A percentile compares a stretch with the other conserved stretches of the same genome.
phyloP scores from a whole-genome alignment of 2,888 invertebrate genomes.

The Tetragonula carbonaria region DNA sequence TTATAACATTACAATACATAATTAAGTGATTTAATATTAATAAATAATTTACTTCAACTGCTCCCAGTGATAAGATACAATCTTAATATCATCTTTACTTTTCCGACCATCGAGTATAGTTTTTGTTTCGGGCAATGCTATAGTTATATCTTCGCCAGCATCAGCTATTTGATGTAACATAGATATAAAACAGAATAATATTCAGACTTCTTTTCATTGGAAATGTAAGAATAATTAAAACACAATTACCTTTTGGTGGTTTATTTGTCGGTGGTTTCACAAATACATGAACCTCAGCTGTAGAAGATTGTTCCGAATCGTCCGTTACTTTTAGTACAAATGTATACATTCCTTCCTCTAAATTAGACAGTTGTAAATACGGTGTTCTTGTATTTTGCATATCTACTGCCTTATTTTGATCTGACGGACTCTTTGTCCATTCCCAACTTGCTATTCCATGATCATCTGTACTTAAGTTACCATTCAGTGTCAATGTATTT shows the following conservation, averaged over 20 bases:
- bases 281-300: constrained; percentile 95
- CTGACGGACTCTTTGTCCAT: constrained; percentile 96
- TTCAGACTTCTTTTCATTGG: background rate
- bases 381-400: constrained; percentile 98
- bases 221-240: background rate
- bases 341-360: constrained; percentile 97
- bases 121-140: constrained; percentile 94
- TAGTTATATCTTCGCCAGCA: constrained; percentile 86
- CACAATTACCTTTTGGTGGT: constrained; percentile 88
- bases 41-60: constrained; percentile 86
- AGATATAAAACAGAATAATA: constrained; percentile 23
- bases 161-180: constrained; percentile 82
- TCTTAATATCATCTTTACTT: constrained; percentile 93
- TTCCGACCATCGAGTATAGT: constrained; percentile 91
- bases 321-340: constrained; percentile 97
- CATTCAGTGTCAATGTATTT: constrained; percentile 93
- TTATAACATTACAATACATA: constrained; percentile 16
- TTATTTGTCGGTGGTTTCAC: constrained; percentile 95
- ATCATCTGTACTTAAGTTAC: constrained; percentile 96
- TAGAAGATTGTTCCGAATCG: constrained; percentile 93
- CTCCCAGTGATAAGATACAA: constrained; percentile 93
- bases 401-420: constrained; percentile 95
- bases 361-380: constrained; percentile 93
- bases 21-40: constrained; percentile 34
- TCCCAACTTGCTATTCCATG: constrained; percentile 97